These are phyloP conservation scores for Meiosimyza platycephala DNA, from an alignment of 2,888 invertebrate genomes.

Conservation along the genomic window DNA sequence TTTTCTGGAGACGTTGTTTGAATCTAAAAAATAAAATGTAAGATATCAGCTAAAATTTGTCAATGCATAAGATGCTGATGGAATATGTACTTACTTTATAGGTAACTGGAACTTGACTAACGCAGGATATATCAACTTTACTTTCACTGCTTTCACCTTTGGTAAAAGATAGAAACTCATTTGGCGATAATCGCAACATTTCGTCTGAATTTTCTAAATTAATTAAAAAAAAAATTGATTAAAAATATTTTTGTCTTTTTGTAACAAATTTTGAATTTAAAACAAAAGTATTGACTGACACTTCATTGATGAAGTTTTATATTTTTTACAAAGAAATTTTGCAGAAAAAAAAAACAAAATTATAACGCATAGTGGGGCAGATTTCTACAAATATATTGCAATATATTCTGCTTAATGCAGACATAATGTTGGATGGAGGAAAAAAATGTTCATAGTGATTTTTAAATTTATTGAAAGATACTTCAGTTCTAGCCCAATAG, in stretches of 20 bases:
- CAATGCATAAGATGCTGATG: too few relatives aligned
- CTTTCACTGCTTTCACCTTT: slow-evolving; percentile 69
- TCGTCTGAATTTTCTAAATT: slow-evolving; percentile 64
- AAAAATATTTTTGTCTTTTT: slow-evolving; percentile 29
- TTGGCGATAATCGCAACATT: slow-evolving; percentile 74
- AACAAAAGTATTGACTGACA: slow-evolving; percentile 21
- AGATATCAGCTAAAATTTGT: neutral
- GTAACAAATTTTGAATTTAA: slow-evolving; percentile 27
- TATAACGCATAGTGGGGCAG: too few relatives aligned
- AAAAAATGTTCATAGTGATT: too few relatives aligned
- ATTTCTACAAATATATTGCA: too few relatives aligned
- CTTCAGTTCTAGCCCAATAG: too few relatives aligned
- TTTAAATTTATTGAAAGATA: too few relatives aligned
- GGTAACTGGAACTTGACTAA: slow-evolving; percentile 72
- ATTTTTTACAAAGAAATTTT: neutral
- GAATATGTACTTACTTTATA: slow-evolving; percentile 73
- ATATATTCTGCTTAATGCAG: too few relatives aligned
- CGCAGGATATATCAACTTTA: slow-evolving; percentile 77
- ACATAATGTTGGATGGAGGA: too few relatives aligned
- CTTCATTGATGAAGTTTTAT: slow-evolving; percentile 5
- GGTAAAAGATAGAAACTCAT: slow-evolving; percentile 78
- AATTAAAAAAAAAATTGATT: slow-evolving; percentile 35
- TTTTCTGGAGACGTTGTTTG: slow-evolving; percentile 97
- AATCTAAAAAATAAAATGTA: slow-evolving; percentile 72
- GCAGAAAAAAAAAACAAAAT: neutral